A percentile compares a stretch with the other conserved stretches of the same genome.
Conservation (phyloP, 1,140 invertebrate species). For the Theocolax elegans region DNA sequence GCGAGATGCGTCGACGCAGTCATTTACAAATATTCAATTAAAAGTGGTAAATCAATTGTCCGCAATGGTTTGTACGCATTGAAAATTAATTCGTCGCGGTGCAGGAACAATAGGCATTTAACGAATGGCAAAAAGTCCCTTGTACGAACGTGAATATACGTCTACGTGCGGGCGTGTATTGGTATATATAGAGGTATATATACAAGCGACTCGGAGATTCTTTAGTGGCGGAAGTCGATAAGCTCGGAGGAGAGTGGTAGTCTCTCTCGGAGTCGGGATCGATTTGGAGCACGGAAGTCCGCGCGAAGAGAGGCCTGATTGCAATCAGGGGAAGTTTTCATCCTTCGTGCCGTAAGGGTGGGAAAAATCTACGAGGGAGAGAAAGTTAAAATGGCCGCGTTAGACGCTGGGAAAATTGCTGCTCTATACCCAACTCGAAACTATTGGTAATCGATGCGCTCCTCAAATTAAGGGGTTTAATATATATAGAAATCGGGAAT, state of each 20-base stretch:
- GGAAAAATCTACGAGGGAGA: conserved; percentile 28
- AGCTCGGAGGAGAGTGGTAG: conserved; percentile 36
- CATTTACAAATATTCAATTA: no score
- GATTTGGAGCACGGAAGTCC: conserved; percentile 54
- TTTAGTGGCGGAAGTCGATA: conserved; percentile 52
- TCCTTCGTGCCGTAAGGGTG: not conserved
- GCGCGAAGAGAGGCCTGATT: conserved; percentile 55
- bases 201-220: conserved; percentile 39
- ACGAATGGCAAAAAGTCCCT: conserved; percentile 2
- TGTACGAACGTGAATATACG: not conserved
- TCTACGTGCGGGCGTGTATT: no score
- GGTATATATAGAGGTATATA: no score
- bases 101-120: conserved; percentile 4
- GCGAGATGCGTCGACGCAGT: no score
- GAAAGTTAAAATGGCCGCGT: no score
- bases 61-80: no score
- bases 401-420: no score
- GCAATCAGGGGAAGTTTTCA: conserved; percentile 52
- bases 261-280: conserved; percentile 42
- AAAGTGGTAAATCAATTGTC: no score
- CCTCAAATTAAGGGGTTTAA: no score
- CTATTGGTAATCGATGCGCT: no score
- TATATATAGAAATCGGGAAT: no score
- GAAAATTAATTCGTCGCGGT: conserved; percentile 5
- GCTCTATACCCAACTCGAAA: no score